Percentiles rank a stretch among this genome's conserved stretches.
Evolutionary conservation across 2,888 invertebrate species (phyloP).

Genomic region (Cataglyphis rosenhaueri): DNA sequence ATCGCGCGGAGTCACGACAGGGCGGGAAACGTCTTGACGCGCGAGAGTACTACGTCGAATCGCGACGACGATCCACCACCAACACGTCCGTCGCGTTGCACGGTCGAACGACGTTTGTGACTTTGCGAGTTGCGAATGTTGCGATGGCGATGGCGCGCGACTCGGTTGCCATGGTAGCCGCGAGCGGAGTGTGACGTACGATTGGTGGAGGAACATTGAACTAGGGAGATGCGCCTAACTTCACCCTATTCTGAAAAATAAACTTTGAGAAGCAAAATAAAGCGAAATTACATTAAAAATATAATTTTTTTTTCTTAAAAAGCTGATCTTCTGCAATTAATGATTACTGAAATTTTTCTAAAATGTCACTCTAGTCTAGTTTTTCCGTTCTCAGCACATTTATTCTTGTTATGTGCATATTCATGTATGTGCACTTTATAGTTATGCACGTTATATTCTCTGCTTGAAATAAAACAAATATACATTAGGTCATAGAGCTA

Average conservation of each 20-base stretch:
- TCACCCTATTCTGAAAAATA: background rate
- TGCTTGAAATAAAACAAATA: background rate
- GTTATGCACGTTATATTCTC: background rate
- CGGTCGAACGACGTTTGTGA: conserved; percentile 76
- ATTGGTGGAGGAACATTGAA: conserved; percentile 56
- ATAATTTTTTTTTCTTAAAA: background rate
- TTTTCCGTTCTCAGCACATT: background rate
- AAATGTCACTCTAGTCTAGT: background rate
- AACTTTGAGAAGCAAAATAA: background rate
- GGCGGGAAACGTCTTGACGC: conserved; percentile 27
- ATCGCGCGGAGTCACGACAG: background rate
- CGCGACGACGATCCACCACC: background rate
- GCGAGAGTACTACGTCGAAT: background rate
- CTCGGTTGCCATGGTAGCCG: conserved; percentile 80
- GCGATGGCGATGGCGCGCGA: conserved; percentile 54
- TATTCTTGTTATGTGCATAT: too few species aligned
- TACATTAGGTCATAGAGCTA: background rate
- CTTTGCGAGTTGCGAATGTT: conserved; percentile 55
- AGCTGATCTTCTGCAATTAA: background rate
- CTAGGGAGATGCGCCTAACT: background rate
- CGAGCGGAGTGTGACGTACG: conserved; percentile 49
- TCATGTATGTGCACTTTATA: background rate
- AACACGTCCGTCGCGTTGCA: conserved; percentile 47
- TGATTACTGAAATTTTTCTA: background rate
- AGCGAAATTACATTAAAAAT: background rate